Evolutionary conservation across 2,113 vertebrate genomes (phyloP).

Genomic region (Orthonyx spaldingii): DNA sequence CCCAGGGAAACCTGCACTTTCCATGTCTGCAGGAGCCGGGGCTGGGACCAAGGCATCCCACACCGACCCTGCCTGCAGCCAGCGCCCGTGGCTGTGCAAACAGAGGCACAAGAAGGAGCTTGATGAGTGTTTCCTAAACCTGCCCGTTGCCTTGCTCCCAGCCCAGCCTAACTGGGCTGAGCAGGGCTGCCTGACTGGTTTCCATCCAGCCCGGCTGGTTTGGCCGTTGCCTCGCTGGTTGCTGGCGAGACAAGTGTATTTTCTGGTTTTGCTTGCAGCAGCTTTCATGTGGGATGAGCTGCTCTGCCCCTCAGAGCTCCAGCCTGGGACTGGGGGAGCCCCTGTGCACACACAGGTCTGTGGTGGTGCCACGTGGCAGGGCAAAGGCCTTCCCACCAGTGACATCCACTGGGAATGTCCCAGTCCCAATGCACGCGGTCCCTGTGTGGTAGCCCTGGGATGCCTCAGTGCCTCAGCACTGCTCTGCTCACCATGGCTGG

Average conservation of each 20-base stretch:
- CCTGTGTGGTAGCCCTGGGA: background rate
- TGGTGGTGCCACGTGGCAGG: background rate
- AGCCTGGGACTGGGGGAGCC: background rate
- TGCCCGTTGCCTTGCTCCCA: background rate
- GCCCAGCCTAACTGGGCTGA: background rate
- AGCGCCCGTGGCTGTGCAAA: background rate
- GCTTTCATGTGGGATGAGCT: conserved; percentile 34
- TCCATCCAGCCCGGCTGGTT: conserved; percentile 30
- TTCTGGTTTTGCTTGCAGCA: conserved; percentile 40
- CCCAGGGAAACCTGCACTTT: background rate
- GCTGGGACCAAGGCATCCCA: background rate
- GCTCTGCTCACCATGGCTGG: background rate
- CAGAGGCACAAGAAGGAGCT: background rate
- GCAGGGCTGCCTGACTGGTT: conserved; percentile 20
- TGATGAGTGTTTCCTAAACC: background rate
- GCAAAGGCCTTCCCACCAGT: background rate
- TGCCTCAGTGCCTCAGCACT: background rate
- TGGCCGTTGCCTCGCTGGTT: background rate
- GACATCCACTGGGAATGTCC: background rate
- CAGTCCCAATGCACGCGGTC: fast-evolving
- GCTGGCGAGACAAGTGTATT: background rate
- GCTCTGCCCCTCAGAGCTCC: background rate
- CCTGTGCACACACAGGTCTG: background rate
- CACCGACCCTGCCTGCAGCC: fast-evolving
- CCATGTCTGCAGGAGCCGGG: background rate